These are phyloP conservation scores for Yponomeuta evonymella DNA, from an alignment of 2,888 invertebrate genomes.

Conservation along the genomic window DNA sequence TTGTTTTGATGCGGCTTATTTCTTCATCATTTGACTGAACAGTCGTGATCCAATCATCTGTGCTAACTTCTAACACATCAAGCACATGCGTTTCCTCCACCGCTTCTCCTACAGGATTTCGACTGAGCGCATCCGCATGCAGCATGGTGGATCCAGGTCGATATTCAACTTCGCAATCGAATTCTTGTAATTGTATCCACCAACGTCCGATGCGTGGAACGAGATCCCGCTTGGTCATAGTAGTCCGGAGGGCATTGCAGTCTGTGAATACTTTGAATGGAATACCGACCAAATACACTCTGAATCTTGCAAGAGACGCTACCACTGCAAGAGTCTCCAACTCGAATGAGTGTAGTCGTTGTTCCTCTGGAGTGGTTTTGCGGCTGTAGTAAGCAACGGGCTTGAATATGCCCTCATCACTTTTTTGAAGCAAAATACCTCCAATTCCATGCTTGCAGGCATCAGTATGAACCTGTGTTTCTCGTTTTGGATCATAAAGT, in stretches of 20 bases:
- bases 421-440: conserved; percentile 16
- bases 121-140: too few species aligned
- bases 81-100: too few species aligned
- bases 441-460: conserved; percentile 10
- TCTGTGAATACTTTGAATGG: conserved; percentile 27
- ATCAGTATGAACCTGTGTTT: conserved; percentile 16
- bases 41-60: too few species aligned
- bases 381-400: conserved; percentile 22
- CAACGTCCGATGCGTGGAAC: conserved; percentile 22
- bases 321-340: conserved; percentile 19
- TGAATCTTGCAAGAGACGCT: conserved; percentile 24
- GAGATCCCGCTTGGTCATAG: conserved; percentile 24
- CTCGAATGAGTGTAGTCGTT: conserved; percentile 11
- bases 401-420: conserved; percentile 9
- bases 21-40: too few species aligned
- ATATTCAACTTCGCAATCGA: conserved; percentile 24
- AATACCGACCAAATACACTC: conserved; percentile 27
- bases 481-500: conserved; percentile 12
- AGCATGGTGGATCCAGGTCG: neutral
- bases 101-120: too few species aligned
- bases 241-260: conserved; percentile 24
- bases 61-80: too few species aligned
- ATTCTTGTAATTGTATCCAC: conserved; percentile 16
- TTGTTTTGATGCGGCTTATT: too few species aligned
- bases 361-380: neutral